phyloP scores from a whole-genome alignment of 64 coral and sea anemone species.

The Stylophora pistillata region DNA sequence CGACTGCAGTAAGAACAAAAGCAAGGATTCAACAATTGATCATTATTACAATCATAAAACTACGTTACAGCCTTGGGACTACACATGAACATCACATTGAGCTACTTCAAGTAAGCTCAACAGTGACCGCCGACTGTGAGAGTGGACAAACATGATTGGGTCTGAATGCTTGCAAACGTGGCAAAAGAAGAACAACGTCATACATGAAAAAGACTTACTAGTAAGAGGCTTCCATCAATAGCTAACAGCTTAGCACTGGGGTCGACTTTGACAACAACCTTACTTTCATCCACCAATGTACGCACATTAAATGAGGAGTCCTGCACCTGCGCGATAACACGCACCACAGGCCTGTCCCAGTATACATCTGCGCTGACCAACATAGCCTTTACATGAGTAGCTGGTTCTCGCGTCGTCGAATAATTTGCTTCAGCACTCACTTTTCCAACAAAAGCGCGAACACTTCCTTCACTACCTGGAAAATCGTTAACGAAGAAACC shows the following conservation, averaged over 20 bases:
- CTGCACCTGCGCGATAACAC: slow-evolving; percentile 56
- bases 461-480: slow-evolving; percentile 37
- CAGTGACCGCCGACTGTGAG: no score
- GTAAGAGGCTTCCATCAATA: slow-evolving; percentile 35
- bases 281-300: slow-evolving; percentile 39
- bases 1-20: neutral
- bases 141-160: no score
- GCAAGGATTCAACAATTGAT: neutral
- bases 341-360: slow-evolving; percentile 37
- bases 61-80: neutral
- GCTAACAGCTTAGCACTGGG: slow-evolving; percentile 49
- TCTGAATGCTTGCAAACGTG: neutral
- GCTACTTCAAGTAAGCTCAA: no score
- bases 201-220: neutral
- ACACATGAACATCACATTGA: neutral
- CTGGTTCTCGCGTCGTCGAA: slow-evolving; percentile 8
- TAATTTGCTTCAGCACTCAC: neutral
- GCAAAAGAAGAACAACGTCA: neutral
- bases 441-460: slow-evolving; percentile 32
- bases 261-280: slow-evolving; percentile 45
- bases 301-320: slow-evolving; percentile 45
- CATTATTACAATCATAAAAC: neutral
- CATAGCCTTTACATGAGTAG: slow-evolving; percentile 27
- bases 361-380: slow-evolving; percentile 34
- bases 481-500: slow-evolving; percentile 61